These are phyloP conservation scores for Pocillopora verrucosa DNA, from an alignment of 64 coral and sea anemone species.

Conservation along the genomic window DNA sequence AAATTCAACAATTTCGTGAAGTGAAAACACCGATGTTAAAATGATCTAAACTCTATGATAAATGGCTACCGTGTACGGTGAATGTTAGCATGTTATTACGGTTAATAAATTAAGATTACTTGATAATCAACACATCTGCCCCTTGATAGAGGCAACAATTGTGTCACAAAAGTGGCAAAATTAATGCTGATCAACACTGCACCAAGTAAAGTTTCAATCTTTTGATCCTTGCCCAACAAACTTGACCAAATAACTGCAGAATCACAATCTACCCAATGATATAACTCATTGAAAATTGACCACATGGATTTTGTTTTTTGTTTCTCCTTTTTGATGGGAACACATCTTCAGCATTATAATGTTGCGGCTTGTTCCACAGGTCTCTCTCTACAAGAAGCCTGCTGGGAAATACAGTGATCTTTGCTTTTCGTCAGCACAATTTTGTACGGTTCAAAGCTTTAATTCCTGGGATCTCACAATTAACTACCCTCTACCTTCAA, in stretches of 20 bases:
- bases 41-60: not conserved
- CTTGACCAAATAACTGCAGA: too few relatives aligned
- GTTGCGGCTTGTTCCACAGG: conserved; percentile 26
- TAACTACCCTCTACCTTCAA: too few relatives aligned
- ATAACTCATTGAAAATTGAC: too few relatives aligned
- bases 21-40: not conserved
- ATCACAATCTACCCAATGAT: too few relatives aligned
- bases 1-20: not conserved
- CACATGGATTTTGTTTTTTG: too few relatives aligned
- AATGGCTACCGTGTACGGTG: conserved; percentile 3
- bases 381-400: not conserved
- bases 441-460: not conserved
- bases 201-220: not conserved
- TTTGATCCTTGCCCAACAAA: not conserved
- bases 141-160: conserved; percentile 44
- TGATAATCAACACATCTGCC: conserved; percentile 56
- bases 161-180: conserved; percentile 45
- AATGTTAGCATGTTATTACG: conserved; percentile 31
- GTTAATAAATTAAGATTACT: conserved; percentile 49
- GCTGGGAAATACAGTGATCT: not conserved
- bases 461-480: too few relatives aligned
- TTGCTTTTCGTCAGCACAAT: not conserved
- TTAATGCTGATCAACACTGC: conserved; percentile 29
- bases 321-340: not conserved
- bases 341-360: not conserved